Base-by-base conservation (phyloP, 2,113 vertebrate genomes). In the Coptodon bakossiorum region DNA sequence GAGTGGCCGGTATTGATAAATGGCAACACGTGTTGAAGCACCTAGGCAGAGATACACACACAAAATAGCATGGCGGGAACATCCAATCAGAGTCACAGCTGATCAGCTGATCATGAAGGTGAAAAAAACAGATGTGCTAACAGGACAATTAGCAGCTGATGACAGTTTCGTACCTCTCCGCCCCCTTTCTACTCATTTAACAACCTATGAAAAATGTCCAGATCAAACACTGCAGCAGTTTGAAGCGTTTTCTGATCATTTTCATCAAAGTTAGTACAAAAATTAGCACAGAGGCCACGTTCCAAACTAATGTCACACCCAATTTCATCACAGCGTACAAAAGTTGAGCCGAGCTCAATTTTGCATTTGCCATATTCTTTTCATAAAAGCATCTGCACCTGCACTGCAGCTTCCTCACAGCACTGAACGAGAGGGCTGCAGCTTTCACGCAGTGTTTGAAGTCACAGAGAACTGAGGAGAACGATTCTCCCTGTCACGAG, bases 1-100 rank as follows among this genome's bases (percentile, higher is more conserved):
- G 31, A 87, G 86, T 80, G 63, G 80, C 45, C 59, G 5, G 68
- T 82, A 92, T 90, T 80, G 91, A 94, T 91, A 80, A 78, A 87
- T 88, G 80, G 63, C 34, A 81, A 86, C 82, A 78, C 82, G n/a
- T 56, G 43, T 57, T 57, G 29, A 89, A 48, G 76, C 83, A 91
- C 73, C n/a, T 9, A 82, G 63, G 81, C 17, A 50, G 11, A 12
- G 16, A 81, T 17, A 85, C 9, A 66, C 71, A 80, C 82, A 76
- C 40, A 73, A 38, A n/a, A 29, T 3, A 17, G 27, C 9, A 68
- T 1, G 9, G 53, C 6, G 53, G 7, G 45, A 81, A 85, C 9
- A 81, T 38, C 24, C 43, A 76, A 48, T 76, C 24, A 31, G 43
- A 78, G 43, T 11, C 71, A 31, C 45, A 76, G 16, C 71, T 66